Evolutionary conservation across 2,797 vertebrate genomes (phyloP).

Genomic region (Anguilla obscura): DNA sequence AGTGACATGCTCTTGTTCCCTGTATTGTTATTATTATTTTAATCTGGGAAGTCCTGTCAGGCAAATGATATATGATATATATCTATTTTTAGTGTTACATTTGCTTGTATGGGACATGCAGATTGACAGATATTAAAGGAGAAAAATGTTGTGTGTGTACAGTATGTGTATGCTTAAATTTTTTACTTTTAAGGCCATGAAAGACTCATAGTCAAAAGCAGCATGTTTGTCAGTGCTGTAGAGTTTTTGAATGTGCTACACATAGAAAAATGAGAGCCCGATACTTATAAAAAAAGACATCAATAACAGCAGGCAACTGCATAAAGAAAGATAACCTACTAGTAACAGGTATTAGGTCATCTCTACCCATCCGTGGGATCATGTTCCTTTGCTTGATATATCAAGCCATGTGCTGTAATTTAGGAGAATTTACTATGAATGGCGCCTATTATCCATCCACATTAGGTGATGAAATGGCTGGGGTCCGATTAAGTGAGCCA

Average conservation of each 20-base stretch:
- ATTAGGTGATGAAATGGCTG: constrained; percentile 18
- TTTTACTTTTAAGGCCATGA: background rate
- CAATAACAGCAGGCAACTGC: background rate
- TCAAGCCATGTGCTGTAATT: constrained; percentile 9
- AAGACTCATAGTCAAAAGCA: background rate
- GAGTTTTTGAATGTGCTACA: background rate
- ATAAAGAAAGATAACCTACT: too few relatives aligned
- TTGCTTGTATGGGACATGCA: background rate
- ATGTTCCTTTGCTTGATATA: background rate
- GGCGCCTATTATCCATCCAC: constrained; percentile 29
- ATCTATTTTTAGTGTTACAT: background rate
- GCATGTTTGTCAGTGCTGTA: background rate
- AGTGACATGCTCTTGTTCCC: constrained; percentile 5
- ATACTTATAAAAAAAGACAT: background rate
- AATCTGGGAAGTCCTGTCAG: background rate
- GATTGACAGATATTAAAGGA: background rate
- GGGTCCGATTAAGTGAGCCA: constrained; percentile 14
- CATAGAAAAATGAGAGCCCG: background rate
- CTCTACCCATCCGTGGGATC: background rate
- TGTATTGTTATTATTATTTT: constrained; percentile 21
- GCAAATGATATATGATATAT: background rate
- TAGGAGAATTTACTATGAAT: constrained; percentile 21
- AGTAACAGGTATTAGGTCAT: background rate
- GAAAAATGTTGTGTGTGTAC: background rate
- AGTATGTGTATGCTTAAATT: background rate